phyloP scores from a whole-genome alignment of 2,797 vertebrate species.

The Paedocypris micromegethes region DNA sequence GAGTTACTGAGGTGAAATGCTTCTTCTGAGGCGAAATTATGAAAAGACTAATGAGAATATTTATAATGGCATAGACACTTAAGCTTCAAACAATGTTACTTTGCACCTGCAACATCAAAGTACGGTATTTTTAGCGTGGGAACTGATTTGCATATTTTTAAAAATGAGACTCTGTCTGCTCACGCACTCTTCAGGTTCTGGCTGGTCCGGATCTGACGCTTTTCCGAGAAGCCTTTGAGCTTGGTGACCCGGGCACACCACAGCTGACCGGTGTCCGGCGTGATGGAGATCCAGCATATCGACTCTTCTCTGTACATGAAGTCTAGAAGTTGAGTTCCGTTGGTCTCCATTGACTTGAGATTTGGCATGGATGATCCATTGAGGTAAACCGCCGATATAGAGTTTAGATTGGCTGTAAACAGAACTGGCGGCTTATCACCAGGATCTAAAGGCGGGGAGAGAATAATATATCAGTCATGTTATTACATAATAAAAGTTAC shows the following conservation, averaged over 20 bases:
- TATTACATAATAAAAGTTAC: neutral
- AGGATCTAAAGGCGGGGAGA: constrained; percentile 59
- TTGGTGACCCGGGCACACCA: constrained; percentile 66
- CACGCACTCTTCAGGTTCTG: constrained; percentile 73
- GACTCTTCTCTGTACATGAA: constrained; percentile 68
- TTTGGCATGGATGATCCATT: constrained; percentile 67
- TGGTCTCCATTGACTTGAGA: constrained; percentile 56
- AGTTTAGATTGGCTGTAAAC: constrained; percentile 64
- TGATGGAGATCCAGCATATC: constrained; percentile 74
- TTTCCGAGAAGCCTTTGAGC: constrained; percentile 59
- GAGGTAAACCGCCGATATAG: constrained; percentile 63
- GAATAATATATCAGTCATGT: neutral
- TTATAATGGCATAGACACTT: constrained; percentile 16
- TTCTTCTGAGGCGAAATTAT: neutral
- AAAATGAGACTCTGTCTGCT: too few relatives aligned
- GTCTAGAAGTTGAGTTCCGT: constrained; percentile 68
- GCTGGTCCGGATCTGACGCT: constrained; percentile 59
- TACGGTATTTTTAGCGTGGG: neutral
- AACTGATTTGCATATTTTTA: too few relatives aligned
- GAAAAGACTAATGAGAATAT: constrained; percentile 13
- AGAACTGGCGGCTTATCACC: constrained; percentile 71
- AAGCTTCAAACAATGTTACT: constrained; percentile 21
- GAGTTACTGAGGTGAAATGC: constrained; percentile 2
- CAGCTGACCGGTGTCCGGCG: constrained; percentile 67
- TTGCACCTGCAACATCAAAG: constrained; percentile 25